Percentiles rank a stretch among this genome's conserved stretches.
These are phyloP conservation scores for Rhorus exstirpatorius DNA, from an alignment of 2,888 invertebrate species.

Conservation along the genomic window DNA sequence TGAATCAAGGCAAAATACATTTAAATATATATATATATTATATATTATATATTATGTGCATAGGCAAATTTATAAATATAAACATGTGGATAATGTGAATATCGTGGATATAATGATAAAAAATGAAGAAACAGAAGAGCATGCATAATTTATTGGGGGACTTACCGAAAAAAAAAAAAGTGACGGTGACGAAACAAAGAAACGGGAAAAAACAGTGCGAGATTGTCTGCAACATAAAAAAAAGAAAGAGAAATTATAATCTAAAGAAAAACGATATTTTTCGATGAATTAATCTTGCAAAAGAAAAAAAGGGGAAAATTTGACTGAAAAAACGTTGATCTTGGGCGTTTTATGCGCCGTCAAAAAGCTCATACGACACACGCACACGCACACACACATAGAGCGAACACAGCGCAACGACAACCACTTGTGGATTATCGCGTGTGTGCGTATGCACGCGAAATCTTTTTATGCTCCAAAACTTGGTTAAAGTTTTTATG, in stretches of 20 bases:
- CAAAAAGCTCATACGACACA: conserved; percentile 47
- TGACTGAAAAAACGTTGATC: too few relatives aligned
- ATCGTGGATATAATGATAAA: background rate
- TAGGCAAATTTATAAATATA: conserved; percentile 17
- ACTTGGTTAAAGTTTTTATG: too few relatives aligned
- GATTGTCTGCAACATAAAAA: conserved; percentile 63
- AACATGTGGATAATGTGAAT: background rate
- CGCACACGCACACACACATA: too few relatives aligned
- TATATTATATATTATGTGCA: too few relatives aligned
- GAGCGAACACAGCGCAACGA: too few relatives aligned
- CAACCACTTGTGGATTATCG: conserved; percentile 83
- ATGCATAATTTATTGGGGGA: conserved; percentile 32
- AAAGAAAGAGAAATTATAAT: conserved; percentile 44
- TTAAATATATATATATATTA: too few relatives aligned
- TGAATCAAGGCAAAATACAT: background rate
- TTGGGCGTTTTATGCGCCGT: too few relatives aligned
- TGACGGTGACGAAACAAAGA: conserved; percentile 50
- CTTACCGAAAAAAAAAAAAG: conserved; percentile 50
- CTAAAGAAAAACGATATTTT: conserved; percentile 12
- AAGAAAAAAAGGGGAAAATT: background rate
- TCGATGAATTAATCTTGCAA: background rate
- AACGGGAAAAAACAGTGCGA: conserved; percentile 46
- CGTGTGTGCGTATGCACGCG: conserved; percentile 60
- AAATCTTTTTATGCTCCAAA: conserved; percentile 1
- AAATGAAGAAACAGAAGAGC: background rate